phyloP scores from a whole-genome alignment of 2,113 vertebrate genomes.

The Chloebia gouldiae region DNA sequence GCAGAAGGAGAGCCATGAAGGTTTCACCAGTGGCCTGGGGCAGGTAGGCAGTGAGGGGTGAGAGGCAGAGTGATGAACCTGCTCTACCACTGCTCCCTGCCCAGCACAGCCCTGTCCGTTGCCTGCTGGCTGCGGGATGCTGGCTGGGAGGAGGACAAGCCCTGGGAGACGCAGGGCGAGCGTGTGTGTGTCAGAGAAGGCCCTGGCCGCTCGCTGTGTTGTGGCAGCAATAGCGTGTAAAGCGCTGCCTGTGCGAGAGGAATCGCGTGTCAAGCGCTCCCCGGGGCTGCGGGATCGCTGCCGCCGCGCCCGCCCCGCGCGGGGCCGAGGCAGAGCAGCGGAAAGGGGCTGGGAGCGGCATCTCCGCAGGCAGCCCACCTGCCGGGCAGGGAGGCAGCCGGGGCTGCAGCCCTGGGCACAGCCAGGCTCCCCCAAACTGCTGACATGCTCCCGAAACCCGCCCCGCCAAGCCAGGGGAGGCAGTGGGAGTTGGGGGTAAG shows the following conservation, averaged over 20 bases:
- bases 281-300: slow-evolving; percentile 26
- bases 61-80: background rate
- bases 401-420: background rate
- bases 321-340: background rate
- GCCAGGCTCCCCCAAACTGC: accelerated
- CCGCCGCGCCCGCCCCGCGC: background rate
- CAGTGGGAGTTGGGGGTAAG: accelerated
- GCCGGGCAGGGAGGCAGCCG: background rate
- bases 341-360: background rate
- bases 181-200: background rate
- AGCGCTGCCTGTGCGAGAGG: slow-evolving; percentile 11
- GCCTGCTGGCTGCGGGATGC: background rate
- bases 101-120: accelerated
- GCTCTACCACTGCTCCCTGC: accelerated
- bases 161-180: background rate
- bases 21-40: too few species aligned
- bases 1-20: background rate
- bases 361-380: background rate
- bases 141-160: background rate
- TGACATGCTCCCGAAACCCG: background rate
- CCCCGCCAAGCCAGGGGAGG: too few species aligned
- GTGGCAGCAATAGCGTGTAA: slow-evolving; percentile 57
- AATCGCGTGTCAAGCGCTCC: slow-evolving; percentile 68
- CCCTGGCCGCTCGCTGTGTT: slow-evolving; percentile 24
- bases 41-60: background rate